These are phyloP conservation scores for Haemorhous mexicanus DNA, from an alignment of 2,113 vertebrate genomes.

Conservation along the genomic window DNA sequence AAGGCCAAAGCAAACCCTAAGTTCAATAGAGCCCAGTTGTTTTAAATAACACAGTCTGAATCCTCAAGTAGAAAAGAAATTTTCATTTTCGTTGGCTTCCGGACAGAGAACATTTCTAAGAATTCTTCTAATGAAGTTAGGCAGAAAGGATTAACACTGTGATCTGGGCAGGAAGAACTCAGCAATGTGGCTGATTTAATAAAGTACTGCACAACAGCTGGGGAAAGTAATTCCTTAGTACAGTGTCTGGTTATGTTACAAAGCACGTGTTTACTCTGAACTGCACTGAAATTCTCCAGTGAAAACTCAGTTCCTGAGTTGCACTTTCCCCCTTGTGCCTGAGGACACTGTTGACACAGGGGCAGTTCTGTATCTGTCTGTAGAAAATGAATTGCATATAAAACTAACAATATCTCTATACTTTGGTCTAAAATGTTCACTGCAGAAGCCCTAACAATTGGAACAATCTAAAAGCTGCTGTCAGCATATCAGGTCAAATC, in stretches of 20 bases:
- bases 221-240: neutral
- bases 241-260: neutral
- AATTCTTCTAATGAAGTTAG: neutral
- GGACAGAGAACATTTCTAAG: neutral
- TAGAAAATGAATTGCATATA: neutral
- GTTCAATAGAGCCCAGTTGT: neutral
- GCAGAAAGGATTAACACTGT: neutral
- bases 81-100: neutral
- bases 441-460: neutral
- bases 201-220: neutral
- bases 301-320: neutral
- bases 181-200: neutral
- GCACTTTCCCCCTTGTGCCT: neutral
- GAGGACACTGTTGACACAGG: neutral
- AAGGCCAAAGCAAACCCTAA: neutral
- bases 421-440: neutral
- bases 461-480: neutral
- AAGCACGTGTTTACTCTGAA: neutral
- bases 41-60: neutral
- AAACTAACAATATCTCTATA: neutral
- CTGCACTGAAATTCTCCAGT: neutral
- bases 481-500: neutral
- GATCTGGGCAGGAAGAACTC: neutral
- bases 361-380: neutral
- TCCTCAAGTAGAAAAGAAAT: neutral